A percentile compares a stretch with the other conserved stretches of the same genome.
Evolutionary conservation across 2,797 vertebrate genomes (phyloP).

Genomic region (Rhabdomys pumilio): DNA sequence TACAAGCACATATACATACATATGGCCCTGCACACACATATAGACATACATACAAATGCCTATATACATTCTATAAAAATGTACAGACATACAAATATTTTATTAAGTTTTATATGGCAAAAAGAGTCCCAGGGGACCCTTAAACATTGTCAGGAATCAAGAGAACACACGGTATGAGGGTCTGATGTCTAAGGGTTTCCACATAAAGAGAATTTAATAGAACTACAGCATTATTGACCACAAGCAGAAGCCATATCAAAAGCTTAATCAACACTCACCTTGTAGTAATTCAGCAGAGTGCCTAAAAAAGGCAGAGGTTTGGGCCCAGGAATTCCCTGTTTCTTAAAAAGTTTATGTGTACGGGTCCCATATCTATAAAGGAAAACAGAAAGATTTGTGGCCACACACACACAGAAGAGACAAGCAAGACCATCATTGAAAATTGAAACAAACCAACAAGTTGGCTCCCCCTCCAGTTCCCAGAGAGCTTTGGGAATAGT

Average conservation of each 20-base stretch:
- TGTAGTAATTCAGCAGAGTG: neutral
- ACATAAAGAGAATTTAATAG: neutral
- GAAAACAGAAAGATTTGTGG: neutral
- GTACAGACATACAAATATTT: neutral
- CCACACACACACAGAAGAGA: rapidly evolving
- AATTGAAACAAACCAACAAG: neutral
- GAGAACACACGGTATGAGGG: neutral
- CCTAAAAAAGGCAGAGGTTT: conserved; percentile 69
- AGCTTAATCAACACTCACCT: neutral
- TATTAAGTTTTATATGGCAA: neutral
- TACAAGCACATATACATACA: neutral
- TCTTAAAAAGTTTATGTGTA: conserved; percentile 66
- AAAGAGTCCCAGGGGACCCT: rapidly evolving
- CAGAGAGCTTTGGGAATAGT: neutral
- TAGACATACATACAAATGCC: too few species aligned
- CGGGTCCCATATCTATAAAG: conserved; percentile 55
- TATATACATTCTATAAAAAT: neutral
- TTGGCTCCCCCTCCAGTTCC: neutral
- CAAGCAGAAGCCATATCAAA: neutral
- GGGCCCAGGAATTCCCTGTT: conserved; percentile 70
- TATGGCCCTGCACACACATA: too few species aligned
- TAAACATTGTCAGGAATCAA: too few species aligned
- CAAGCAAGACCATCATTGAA: neutral
- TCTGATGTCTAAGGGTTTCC: neutral
- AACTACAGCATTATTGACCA: neutral